phyloP scores from a whole-genome alignment of 2,888 invertebrate species.

The Pterobdella sp. region DNA sequence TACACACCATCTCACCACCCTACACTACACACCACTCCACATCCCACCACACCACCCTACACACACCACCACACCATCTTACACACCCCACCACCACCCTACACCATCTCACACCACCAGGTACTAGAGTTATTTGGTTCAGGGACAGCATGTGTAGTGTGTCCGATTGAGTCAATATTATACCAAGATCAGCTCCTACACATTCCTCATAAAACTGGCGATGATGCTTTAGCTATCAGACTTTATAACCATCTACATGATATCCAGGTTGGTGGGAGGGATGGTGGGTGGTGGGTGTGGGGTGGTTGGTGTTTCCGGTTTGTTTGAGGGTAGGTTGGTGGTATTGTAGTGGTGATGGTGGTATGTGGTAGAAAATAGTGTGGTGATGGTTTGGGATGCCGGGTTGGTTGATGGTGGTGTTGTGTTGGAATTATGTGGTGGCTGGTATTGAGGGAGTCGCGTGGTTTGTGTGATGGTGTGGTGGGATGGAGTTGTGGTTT shows the following conservation, averaged over 20 bases:
- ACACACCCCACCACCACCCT: no score
- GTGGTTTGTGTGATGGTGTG: neutral
- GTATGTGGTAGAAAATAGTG: neutral
- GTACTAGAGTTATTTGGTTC: slow-evolving; percentile 89
- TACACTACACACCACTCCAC: no score
- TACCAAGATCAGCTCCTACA: slow-evolving; percentile 58
- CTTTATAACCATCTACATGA: slow-evolving; percentile 70
- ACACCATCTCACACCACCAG: no score
- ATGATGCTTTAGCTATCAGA: slow-evolving; percentile 62
- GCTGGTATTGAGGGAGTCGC: neutral
- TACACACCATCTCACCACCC: no score
- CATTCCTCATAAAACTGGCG: slow-evolving; percentile 58
- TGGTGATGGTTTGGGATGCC: neutral
- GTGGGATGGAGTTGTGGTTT: no score
- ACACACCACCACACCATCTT: no score
- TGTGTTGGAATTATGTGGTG: neutral
- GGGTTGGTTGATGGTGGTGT: neutral
- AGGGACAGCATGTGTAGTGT: slow-evolving; percentile 93
- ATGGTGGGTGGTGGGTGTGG: neutral
- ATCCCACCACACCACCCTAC: no score
- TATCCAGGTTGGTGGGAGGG: slow-evolving; percentile 60
- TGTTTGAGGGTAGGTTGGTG: neutral
- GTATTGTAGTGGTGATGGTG: neutral
- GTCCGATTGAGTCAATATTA: slow-evolving; percentile 77
- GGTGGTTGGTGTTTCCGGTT: neutral